phyloP scores from a whole-genome alignment of 2,888 invertebrate genomes.

The Pycnomerus fuliginosus region DNA sequence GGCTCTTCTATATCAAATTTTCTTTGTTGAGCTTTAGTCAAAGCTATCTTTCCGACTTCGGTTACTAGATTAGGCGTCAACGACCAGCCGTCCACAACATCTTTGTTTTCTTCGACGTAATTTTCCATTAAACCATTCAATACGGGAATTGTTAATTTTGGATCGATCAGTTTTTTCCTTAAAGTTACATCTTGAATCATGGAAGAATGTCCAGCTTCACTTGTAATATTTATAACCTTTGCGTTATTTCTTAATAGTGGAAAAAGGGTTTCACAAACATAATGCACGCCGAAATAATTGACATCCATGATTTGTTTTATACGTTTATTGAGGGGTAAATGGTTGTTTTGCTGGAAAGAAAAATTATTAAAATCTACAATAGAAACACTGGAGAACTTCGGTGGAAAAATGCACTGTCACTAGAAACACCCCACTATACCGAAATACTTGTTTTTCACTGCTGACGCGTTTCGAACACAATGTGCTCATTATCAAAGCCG shows the following conservation, averaged over 20 bases:
- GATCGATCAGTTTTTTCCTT: slow-evolving; percentile 57
- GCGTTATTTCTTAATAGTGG: slow-evolving; percentile 69
- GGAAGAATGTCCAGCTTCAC: slow-evolving; percentile 64
- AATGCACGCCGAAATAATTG: slow-evolving; percentile 68
- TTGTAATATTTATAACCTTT: slow-evolving; percentile 75
- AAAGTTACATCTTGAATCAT: slow-evolving; percentile 61
- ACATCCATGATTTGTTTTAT: slow-evolving; percentile 68
- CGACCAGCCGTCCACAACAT: slow-evolving; percentile 39
- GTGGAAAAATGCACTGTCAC: too few species aligned
- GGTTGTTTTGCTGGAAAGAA: too few species aligned
- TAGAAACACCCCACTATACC: too few species aligned
- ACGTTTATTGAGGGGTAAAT: slow-evolving; percentile 65
- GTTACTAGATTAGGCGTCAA: slow-evolving; percentile 66
- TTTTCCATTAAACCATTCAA: slow-evolving; percentile 64
- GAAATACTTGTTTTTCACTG: too few species aligned
- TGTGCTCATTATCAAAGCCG: too few species aligned
- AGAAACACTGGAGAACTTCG: too few species aligned
- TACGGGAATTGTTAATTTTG: slow-evolving; percentile 59
- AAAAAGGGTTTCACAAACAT: slow-evolving; percentile 68
- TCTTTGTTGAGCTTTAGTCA: slow-evolving; percentile 67
- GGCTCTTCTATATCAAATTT: slow-evolving; percentile 54
- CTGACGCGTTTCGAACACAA: too few species aligned
- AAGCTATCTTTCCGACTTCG: slow-evolving; percentile 71
- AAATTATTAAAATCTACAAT: too few species aligned
- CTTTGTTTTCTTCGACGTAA: slow-evolving; percentile 59